Conservation (phyloP, 2,113 vertebrate genomes). For the Ptychochromis oligacanthus region DNA sequence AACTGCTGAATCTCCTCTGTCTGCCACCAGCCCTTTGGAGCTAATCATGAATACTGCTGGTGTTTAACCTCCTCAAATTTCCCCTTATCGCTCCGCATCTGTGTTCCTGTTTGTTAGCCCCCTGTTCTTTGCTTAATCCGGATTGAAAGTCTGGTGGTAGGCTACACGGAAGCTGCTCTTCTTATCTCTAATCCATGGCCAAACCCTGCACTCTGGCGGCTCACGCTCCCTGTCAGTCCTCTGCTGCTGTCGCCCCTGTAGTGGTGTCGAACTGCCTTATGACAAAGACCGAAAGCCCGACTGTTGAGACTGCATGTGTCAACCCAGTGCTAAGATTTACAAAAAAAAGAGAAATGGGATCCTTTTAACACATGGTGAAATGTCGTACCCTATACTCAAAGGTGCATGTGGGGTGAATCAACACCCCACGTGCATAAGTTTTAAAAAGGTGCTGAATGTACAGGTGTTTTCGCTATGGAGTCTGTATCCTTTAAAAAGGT, state of each 20-base stretch:
- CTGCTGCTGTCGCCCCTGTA: neutral
- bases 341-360: no score
- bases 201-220: neutral
- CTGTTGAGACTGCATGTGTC: neutral
- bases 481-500: neutral
- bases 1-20: neutral
- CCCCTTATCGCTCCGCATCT: neutral
- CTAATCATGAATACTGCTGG: constrained; percentile 14
- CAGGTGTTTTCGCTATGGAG: neutral
- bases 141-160: neutral
- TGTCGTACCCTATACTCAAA: no score
- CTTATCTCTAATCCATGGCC: neutral
- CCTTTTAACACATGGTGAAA: neutral
- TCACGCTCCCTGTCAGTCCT: neutral
- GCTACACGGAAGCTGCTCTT: neutral
- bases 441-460: neutral
- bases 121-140: neutral
- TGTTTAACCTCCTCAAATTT: constrained; percentile 2
- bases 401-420: no score
- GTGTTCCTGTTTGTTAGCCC: neutral
- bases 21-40: neutral
- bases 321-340: neutral
- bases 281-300: neutral
- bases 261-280: neutral
- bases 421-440: no score